These are phyloP conservation scores for Sibirionetta formosa DNA, from an alignment of 2,797 vertebrate genomes.

Conservation along the genomic window DNA sequence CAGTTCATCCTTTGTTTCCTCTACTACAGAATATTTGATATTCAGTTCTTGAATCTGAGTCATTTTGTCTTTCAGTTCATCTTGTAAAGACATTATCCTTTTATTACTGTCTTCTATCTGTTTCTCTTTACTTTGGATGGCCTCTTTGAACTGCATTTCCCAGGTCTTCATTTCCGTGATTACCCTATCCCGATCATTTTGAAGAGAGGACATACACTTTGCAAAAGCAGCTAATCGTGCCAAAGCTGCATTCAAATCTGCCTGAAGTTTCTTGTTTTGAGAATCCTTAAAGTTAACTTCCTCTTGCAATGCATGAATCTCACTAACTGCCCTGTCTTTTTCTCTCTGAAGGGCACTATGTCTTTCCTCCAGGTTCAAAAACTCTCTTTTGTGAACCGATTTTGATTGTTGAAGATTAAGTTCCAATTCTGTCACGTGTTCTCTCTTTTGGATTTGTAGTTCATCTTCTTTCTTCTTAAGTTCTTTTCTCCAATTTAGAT, in stretches of 20 bases:
- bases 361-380: constrained; percentile 79
- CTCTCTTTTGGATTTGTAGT: constrained; percentile 56
- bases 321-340: constrained; percentile 71
- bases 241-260: constrained; percentile 80
- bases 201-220: constrained; percentile 78
- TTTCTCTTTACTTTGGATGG: constrained; percentile 86
- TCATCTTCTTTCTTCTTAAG: constrained; percentile 71
- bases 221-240: constrained; percentile 83
- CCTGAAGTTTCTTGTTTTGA: constrained; percentile 82
- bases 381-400: constrained; percentile 74
- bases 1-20: constrained; percentile 81
- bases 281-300: constrained; percentile 78
- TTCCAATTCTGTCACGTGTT: constrained; percentile 63
- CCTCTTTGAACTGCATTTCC: constrained; percentile 84
- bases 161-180: constrained; percentile 81
- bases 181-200: constrained; percentile 73
- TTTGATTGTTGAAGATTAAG: constrained; percentile 74
- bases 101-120: constrained; percentile 86
- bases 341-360: constrained; percentile 73
- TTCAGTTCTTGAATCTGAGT: constrained; percentile 82
- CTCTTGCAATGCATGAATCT: constrained; percentile 73
- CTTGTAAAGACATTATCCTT: constrained; percentile 82
- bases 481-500: constrained; percentile 77
- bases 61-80: constrained; percentile 82
- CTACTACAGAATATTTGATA: constrained; percentile 77